Percentiles rank a stretch among this genome's conserved stretches.
Evolutionary conservation across 2,888 invertebrate species (phyloP).

Genomic region (Bellardia bayeri): DNA sequence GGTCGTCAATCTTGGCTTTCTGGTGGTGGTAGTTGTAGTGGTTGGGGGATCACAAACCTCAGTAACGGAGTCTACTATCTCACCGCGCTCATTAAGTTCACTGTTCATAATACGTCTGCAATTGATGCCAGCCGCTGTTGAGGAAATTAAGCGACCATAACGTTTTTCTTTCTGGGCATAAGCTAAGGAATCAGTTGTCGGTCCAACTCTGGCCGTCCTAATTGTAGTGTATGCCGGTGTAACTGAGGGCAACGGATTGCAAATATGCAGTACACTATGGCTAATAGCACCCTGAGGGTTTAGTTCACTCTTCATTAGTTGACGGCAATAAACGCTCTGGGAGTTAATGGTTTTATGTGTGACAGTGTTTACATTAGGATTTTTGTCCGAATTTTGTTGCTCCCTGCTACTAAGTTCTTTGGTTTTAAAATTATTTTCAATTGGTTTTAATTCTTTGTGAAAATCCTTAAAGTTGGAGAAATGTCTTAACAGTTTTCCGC

Average conservation of each 20-base stretch:
- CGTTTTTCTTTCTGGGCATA: not conserved
- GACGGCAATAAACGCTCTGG: slow-evolving; percentile 23
- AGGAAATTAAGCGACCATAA: not conserved
- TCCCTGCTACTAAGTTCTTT: no score
- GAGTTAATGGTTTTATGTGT: not conserved
- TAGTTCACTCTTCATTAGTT: slow-evolving; percentile 20
- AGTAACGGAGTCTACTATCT: slow-evolving; percentile 54
- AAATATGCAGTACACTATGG: slow-evolving; percentile 24
- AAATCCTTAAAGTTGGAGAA: no score
- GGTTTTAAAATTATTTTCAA: no score
- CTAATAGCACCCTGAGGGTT: not conserved
- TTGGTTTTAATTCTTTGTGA: no score
- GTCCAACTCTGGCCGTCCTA: not conserved
- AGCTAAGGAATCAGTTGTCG: not conserved
- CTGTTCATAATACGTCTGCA: slow-evolving; percentile 57
- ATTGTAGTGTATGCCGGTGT: not conserved
- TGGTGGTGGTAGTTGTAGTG: slow-evolving; percentile 42
- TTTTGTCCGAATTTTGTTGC: no score
- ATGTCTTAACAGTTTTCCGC: no score
- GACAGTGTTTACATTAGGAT: no score
- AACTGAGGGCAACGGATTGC: not conserved
- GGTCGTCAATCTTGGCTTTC: slow-evolving; percentile 7
- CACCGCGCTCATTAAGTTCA: slow-evolving; percentile 52
- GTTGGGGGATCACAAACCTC: slow-evolving; percentile 46
- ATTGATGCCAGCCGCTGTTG: slow-evolving; percentile 37